Percentiles rank a stretch among this genome's conserved stretches.
phyloP scores from a whole-genome alignment of 2,888 invertebrate genomes.

The Diarsia rubi region DNA sequence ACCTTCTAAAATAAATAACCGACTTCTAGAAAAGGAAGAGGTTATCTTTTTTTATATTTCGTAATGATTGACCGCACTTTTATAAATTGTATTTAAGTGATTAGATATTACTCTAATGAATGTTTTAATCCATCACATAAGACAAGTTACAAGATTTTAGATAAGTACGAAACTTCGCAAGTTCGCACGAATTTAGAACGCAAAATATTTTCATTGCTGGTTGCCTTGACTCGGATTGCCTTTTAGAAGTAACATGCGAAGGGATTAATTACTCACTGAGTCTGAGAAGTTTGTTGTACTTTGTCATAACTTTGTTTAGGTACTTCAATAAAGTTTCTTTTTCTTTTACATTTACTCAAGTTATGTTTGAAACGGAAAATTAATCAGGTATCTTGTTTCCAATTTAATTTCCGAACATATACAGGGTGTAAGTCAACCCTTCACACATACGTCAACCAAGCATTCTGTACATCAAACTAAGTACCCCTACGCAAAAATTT shows the following conservation, averaged over 20 bases:
- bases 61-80: background rate
- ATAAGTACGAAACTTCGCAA: background rate
- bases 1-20: background rate
- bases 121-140: background rate
- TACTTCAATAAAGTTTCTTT: constrained; percentile 1
- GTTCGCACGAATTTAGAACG: constrained; percentile 22
- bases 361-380: background rate
- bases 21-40: background rate
- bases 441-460: no score
- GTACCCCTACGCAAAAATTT: no score
- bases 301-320: constrained; percentile 16
- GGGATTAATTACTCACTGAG: constrained; percentile 21
- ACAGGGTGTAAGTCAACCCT: no score
- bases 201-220: constrained; percentile 37
- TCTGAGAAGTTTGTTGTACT: constrained; percentile 29
- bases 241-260: constrained; percentile 25
- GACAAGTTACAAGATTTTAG: background rate
- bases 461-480: no score
- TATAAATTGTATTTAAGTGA: background rate
- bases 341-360: background rate
- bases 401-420: background rate
- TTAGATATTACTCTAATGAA: background rate
- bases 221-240: constrained; percentile 38
- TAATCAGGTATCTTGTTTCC: background rate
- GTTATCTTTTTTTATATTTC: background rate